phyloP scores from a whole-genome alignment of 2,113 vertebrate genomes.

The Eidolon helvum region DNA sequence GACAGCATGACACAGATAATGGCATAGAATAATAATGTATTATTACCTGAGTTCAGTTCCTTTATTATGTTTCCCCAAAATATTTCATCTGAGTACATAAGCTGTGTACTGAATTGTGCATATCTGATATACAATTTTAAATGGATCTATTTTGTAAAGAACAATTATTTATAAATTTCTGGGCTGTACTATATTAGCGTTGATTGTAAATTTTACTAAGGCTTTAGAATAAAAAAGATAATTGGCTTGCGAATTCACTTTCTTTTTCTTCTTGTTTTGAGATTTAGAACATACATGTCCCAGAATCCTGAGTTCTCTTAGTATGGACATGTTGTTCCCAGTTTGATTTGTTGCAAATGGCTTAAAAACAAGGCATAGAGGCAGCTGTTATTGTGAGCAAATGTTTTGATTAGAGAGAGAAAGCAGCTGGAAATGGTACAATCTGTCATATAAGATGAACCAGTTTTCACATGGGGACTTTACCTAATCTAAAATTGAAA shows the following conservation, averaged over 20 bases:
- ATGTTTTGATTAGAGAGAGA: slow-evolving; percentile 66
- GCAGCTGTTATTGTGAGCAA: slow-evolving; percentile 75
- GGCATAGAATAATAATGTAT: background rate
- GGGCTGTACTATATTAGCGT: background rate
- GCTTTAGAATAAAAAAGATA: slow-evolving; percentile 40
- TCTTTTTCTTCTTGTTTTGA: background rate
- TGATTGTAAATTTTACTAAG: slow-evolving; percentile 24
- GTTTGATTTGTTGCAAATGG: slow-evolving; percentile 67
- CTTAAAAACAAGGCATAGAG: slow-evolving; percentile 50
- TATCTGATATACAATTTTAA: slow-evolving; percentile 40
- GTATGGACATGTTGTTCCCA: slow-evolving; percentile 23
- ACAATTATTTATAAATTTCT: background rate
- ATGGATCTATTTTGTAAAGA: slow-evolving; percentile 36
- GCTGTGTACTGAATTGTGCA: background rate
- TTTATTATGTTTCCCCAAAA: background rate
- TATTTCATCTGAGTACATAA: background rate
- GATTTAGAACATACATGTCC: slow-evolving; percentile 28
- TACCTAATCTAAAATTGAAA: slow-evolving; percentile 49
- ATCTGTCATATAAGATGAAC: slow-evolving; percentile 43
- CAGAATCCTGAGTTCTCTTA: slow-evolving; percentile 35
- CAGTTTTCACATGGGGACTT: background rate
- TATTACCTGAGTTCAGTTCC: background rate
- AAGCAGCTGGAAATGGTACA: slow-evolving; percentile 77
- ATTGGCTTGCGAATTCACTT: background rate
- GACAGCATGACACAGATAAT: background rate